These are phyloP conservation scores for Promerops cafer DNA, from an alignment of 2,113 vertebrate genomes.

Conservation along the genomic window DNA sequence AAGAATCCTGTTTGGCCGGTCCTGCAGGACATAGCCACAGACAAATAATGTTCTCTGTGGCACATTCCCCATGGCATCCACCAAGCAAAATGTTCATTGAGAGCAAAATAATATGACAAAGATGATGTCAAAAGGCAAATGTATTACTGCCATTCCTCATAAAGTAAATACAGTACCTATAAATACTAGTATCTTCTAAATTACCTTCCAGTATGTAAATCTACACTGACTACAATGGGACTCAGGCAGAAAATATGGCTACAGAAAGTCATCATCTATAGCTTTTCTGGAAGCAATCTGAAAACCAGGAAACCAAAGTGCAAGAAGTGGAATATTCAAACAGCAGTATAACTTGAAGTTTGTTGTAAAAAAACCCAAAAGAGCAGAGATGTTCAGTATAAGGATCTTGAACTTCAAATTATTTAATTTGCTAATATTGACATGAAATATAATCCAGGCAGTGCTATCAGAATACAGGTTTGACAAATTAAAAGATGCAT, in stretches of 20 bases:
- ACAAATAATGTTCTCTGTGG: neutral
- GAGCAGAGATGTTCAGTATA: neutral
- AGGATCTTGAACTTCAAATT: neutral
- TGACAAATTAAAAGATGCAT: neutral
- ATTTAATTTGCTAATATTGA: neutral
- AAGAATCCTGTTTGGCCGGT: slow-evolving; percentile 18
- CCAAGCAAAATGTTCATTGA: neutral
- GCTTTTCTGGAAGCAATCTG: neutral
- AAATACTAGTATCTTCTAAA: neutral
- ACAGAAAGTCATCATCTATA: neutral
- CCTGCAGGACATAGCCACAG: neutral
- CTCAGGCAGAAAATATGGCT: neutral
- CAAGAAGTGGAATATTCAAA: neutral
- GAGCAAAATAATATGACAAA: neutral
- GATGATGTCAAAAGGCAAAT: neutral
- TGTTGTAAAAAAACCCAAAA: neutral
- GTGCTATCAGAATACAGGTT: neutral
- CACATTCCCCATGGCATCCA: neutral
- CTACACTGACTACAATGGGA: neutral
- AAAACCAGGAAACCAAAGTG: neutral
- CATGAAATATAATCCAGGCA: neutral
- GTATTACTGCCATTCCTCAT: neutral
- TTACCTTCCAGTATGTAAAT: neutral
- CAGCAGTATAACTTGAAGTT: neutral
- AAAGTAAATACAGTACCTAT: neutral